phyloP scores from a whole-genome alignment of 2,113 vertebrate genomes.

The Pluvialis apricaria region DNA sequence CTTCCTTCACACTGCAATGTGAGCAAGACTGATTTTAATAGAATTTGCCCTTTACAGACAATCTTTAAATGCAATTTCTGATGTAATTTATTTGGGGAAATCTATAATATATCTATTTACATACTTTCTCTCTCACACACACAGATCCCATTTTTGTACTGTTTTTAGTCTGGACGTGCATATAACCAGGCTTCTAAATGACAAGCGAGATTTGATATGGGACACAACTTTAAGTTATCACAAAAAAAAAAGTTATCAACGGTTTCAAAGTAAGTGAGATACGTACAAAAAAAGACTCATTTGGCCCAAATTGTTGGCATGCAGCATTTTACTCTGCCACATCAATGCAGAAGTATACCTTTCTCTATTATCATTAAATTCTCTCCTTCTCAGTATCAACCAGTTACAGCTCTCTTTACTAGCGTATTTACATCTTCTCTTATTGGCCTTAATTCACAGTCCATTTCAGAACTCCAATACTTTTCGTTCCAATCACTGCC shows the following conservation, averaged over 20 bases:
- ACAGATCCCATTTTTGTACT: neutral
- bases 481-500: neutral
- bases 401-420: neutral
- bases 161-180: neutral
- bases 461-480: neutral
- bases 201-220: neutral
- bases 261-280: neutral
- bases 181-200: neutral
- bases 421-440: neutral
- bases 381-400: fast-evolving
- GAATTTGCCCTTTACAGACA: neutral
- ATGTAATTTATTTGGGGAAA: neutral
- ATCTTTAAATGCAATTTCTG: neutral
- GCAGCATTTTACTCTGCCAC: neutral
- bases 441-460: neutral
- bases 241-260: neutral
- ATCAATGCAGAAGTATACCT: neutral
- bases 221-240: neutral
- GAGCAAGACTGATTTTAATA: neutral
- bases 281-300: neutral
- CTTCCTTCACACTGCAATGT: neutral
- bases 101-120: neutral
- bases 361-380: neutral
- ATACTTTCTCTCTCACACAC: neutral
- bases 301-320: neutral